phyloP scores from a whole-genome alignment of 1,140 invertebrate species.

The Magallana angulata region DNA sequence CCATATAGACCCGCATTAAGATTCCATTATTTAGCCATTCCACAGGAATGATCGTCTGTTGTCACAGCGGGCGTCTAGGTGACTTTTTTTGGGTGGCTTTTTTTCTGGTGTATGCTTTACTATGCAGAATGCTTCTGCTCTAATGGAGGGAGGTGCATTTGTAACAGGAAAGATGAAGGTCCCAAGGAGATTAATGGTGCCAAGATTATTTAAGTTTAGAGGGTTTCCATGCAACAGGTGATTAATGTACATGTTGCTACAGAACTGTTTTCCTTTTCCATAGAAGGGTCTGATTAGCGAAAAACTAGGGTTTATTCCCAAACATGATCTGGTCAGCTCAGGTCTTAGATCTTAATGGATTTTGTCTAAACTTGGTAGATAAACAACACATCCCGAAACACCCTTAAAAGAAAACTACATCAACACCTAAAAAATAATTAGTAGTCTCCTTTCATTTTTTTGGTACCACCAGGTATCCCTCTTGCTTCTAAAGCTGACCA shows the following conservation, averaged over 20 bases:
- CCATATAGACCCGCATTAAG: not conserved
- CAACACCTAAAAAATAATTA: not conserved
- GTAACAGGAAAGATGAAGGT: not conserved
- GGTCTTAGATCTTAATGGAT: slow-evolving; percentile 8
- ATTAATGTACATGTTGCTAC: slow-evolving; percentile 9
- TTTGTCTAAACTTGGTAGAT: slow-evolving; percentile 17
- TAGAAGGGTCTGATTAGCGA: not conserved
- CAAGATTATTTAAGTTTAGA: not conserved
- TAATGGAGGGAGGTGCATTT: not conserved
- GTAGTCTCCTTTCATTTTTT: no score
- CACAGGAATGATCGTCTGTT: not conserved
- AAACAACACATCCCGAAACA: slow-evolving; percentile 17
- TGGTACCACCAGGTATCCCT: no score
- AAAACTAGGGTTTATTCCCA: not conserved
- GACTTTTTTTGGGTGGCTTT: not conserved
- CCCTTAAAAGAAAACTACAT: not conserved
- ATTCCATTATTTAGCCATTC: not conserved
- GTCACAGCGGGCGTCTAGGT: not conserved
- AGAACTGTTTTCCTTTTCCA: slow-evolving; percentile 1
- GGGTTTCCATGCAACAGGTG: not conserved
- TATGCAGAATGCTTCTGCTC: not conserved
- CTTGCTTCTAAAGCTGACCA: no score
- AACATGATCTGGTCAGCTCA: slow-evolving; percentile 15
- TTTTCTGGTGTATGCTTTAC: not conserved
- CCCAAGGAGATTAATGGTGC: not conserved